phyloP scores from a whole-genome alignment of 2,797 vertebrate genomes.

The Falco berigora region DNA sequence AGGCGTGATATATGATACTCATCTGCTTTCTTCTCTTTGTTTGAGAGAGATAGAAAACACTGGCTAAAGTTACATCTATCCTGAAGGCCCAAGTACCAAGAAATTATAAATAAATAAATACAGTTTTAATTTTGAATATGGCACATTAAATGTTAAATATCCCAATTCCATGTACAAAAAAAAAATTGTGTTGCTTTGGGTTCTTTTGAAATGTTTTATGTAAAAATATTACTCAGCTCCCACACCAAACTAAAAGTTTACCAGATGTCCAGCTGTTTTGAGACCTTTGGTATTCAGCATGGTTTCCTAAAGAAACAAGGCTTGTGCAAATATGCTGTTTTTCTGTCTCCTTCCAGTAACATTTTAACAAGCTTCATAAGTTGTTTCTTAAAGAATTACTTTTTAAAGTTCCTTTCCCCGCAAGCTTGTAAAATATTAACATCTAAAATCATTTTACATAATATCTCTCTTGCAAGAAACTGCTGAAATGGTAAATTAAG shows the following conservation, averaged over 20 bases:
- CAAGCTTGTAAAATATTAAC: slow-evolving; percentile 31
- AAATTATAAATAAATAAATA: background rate
- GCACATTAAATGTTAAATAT: background rate
- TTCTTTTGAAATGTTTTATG: background rate
- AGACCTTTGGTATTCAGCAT: background rate
- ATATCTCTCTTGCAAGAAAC: background rate
- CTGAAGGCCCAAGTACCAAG: background rate
- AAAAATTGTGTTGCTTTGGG: background rate
- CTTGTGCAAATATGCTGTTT: background rate
- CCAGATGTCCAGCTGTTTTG: background rate
- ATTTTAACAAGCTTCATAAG: background rate
- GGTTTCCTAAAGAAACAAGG: background rate
- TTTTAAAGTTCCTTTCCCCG: background rate
- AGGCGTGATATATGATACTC: background rate
- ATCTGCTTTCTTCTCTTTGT: background rate
- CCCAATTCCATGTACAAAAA: background rate
- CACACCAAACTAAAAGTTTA: background rate
- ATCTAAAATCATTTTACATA: background rate
- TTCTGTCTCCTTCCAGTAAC: background rate
- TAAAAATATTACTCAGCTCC: background rate
- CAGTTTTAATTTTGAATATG: background rate
- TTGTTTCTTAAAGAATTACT: background rate
- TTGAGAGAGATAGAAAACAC: background rate
- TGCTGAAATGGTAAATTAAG: slow-evolving; percentile 59
- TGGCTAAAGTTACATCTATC: background rate